Evolutionary conservation across 2,113 vertebrate genomes (phyloP), one percentile per base, ranked within the genome.

Genomic region (Mormoops blainvillei): DNA sequence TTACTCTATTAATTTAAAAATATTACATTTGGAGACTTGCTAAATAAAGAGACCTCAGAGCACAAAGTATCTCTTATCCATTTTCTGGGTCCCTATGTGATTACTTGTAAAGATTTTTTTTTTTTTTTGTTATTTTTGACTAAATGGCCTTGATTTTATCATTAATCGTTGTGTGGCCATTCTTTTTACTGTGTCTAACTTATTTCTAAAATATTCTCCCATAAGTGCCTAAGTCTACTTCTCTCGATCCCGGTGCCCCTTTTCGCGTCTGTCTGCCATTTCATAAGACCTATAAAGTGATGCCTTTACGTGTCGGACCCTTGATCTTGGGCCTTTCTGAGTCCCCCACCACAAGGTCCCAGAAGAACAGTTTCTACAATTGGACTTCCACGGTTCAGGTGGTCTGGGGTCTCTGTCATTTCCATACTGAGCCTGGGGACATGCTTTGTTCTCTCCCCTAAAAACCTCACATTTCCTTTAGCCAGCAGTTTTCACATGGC

Each of bases 71-170:
- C 74, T 58, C 92, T 97, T 87, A 82, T 84, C 83, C 86, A 94
- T 86, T 94, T 96, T 92, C 91, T 97, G 92, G 67, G 81, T 96
- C 92, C 96, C 91, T 43, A 18, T 91, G 88, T 97, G 85, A 85
- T 96, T 91, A 65, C 91, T 94, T 65, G 33, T 92, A 74, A 91
- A 96, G 85, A 87, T 58, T 94, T 87, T 63, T 90, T 73, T 63
- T 90, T 73, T 87, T 61, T 80, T 56, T 70, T n/a, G 31, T 77
- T 83, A 33, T 58, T 91, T 95, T 95, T 97, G 41, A 92, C 92
- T 83, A 95, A 94, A 93, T 96, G 91, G 96, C 96, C 97, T 97
- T 97, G 95, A 97, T 98, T 97, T 96, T 83, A 95, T 95, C 77
- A 93, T 89, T 94, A 96, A 86, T 96, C 20, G 2, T 63, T 5